These are phyloP conservation scores for Tor tambroides DNA, from an alignment of 2,113 vertebrate genomes.

Conservation along the genomic window DNA sequence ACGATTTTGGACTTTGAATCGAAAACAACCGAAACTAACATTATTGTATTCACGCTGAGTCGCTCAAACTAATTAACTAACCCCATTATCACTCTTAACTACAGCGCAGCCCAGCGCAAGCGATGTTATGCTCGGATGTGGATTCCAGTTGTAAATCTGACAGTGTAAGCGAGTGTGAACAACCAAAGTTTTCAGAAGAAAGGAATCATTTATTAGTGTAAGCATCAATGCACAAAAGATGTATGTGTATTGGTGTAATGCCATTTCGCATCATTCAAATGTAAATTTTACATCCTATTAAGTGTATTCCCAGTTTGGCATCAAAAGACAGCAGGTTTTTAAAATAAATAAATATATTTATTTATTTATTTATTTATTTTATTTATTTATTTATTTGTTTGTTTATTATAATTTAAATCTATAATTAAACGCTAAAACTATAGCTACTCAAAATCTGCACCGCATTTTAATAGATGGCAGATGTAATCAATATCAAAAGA, in stretches of 20 bases:
- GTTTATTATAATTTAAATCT: no score
- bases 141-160: slow-evolving; percentile 70
- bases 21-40: slow-evolving; percentile 70
- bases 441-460: not conserved
- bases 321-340: not conserved
- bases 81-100: slow-evolving; percentile 72
- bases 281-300: slow-evolving; percentile 43
- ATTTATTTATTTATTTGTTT: not conserved
- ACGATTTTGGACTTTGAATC: slow-evolving; percentile 5
- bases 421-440: not conserved
- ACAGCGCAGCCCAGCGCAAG: slow-evolving; percentile 58
- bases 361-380: not conserved
- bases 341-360: not conserved
- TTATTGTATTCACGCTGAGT: slow-evolving; percentile 80
- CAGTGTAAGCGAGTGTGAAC: slow-evolving; percentile 61
- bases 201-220: slow-evolving; percentile 51
- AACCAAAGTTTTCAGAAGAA: slow-evolving; percentile 22
- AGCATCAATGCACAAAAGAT: slow-evolving; percentile 31
- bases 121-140: slow-evolving; percentile 70
- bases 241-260: slow-evolving; percentile 55
- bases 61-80: slow-evolving; percentile 74
- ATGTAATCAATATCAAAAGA: not conserved
- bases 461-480: not conserved
- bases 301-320: slow-evolving; percentile 48
- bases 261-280: slow-evolving; percentile 41